Evolutionary conservation across 2,113 vertebrate genomes (phyloP).

Genomic region (Echinops telfairi): DNA sequence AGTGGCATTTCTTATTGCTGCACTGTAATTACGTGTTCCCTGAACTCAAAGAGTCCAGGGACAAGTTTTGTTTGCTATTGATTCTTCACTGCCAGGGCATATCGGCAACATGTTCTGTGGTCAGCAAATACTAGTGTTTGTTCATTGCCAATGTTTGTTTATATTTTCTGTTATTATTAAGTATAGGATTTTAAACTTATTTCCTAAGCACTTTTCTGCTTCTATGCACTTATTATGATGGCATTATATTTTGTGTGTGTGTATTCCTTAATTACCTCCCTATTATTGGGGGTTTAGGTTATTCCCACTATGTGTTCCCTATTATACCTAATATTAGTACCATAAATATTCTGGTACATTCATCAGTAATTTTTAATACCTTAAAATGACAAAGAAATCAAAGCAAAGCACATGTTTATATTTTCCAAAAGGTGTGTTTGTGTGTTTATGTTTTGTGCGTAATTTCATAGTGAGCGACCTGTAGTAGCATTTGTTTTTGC

Average conservation of each 20-base stretch:
- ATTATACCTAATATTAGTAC: background rate
- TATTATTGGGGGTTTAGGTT: slow-evolving; percentile 15
- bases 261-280: background rate
- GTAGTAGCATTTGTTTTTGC: slow-evolving; percentile 52
- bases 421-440: slow-evolving; percentile 71
- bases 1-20: background rate
- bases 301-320: slow-evolving; percentile 43
- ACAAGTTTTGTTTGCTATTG: background rate
- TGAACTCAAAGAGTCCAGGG: background rate
- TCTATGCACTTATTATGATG: background rate
- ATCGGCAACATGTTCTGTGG: background rate
- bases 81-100: background rate
- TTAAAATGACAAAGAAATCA: slow-evolving; percentile 26
- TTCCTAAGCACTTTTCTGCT: background rate
- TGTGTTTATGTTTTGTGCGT: slow-evolving; percentile 59
- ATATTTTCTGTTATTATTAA: background rate
- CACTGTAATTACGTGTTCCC: background rate
- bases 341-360: slow-evolving; percentile 18
- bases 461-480: slow-evolving; percentile 55
- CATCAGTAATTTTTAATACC: background rate
- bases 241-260: background rate
- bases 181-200: no score
- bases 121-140: background rate
- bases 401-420: slow-evolving; percentile 66
- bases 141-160: background rate